phyloP scores from a whole-genome alignment of 1,140 invertebrate genomes.

The Euwallacea similis region DNA sequence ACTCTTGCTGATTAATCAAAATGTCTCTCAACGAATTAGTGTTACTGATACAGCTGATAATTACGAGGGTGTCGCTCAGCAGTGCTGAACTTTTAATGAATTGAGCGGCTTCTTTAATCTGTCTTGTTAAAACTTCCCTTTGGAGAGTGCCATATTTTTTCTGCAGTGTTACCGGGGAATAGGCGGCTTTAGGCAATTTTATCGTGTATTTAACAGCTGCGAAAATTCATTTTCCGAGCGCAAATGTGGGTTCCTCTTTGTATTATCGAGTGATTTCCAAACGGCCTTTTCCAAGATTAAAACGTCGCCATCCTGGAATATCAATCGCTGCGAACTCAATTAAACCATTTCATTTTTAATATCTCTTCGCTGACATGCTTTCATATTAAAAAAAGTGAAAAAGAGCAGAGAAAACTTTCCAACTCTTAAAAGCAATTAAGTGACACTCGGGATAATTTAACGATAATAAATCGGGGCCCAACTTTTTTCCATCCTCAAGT shows the following conservation, averaged over 20 bases:
- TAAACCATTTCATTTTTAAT: slow-evolving; percentile 5
- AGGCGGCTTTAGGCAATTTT: neutral
- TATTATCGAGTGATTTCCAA: neutral
- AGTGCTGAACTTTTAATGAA: slow-evolving; percentile 5
- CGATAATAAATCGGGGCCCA: too few relatives aligned
- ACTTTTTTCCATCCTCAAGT: too few relatives aligned
- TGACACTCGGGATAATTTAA: neutral
- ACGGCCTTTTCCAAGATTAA: neutral
- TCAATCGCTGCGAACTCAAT: slow-evolving; percentile 8
- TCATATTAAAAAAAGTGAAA: slow-evolving; percentile 3
- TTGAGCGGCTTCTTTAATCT: slow-evolving; percentile 9
- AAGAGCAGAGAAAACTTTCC: slow-evolving; percentile 5
- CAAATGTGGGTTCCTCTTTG: neutral
- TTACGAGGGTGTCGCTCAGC: neutral
- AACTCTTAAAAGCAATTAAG: neutral
- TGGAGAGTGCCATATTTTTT: too few relatives aligned
- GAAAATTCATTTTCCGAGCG: neutral
- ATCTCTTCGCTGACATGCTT: neutral
- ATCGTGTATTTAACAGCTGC: neutral
- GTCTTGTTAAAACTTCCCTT: slow-evolving; percentile 4
- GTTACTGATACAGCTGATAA: slow-evolving; percentile 9
- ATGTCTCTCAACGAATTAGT: slow-evolving; percentile 13
- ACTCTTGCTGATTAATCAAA: slow-evolving; percentile 12
- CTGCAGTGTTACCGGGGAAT: neutral
- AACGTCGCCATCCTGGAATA: slow-evolving; percentile 2